A percentile compares a stretch with the other conserved stretches of the same genome.
These are phyloP conservation scores for Engraulis encrasicolus DNA, from an alignment of 2,113 vertebrate genomes.

Conservation along the genomic window DNA sequence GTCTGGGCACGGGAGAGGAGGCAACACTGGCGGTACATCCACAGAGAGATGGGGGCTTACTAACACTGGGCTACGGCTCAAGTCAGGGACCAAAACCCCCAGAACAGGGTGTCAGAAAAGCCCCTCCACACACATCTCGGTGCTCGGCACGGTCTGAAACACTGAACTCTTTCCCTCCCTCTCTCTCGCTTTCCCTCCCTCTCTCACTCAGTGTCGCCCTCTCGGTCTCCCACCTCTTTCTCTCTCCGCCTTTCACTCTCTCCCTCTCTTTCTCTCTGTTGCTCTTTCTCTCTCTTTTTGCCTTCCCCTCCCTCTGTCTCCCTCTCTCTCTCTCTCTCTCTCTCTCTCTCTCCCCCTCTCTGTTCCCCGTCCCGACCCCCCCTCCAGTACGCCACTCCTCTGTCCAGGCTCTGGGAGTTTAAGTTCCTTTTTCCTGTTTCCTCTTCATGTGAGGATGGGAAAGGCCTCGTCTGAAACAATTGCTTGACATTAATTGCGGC, in stretches of 20 bases:
- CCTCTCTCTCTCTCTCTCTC: conserved; percentile 12
- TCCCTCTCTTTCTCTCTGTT: conserved; percentile 20
- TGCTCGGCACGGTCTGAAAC: neutral
- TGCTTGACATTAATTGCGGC: conserved; percentile 45
- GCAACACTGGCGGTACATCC: neutral
- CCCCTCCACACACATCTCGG: conserved; percentile 39
- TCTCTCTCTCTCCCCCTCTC: neutral
- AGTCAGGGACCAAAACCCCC: conserved; percentile 16
- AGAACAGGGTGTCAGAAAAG: conserved; percentile 30
- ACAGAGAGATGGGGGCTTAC: conserved; percentile 40
- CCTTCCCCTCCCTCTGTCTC: neutral
- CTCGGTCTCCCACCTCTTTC: neutral
- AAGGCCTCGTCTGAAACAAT: conserved; percentile 82
- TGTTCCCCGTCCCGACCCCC: conserved; percentile 19
- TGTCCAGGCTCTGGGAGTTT: conserved; percentile 84
- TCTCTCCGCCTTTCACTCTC: neutral
- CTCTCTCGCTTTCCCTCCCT: neutral
- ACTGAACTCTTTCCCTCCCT: conserved; percentile 28
- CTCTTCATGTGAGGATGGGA: conserved; percentile 87
- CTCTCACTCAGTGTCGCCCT: neutral
- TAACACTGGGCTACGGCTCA: conserved; percentile 22
- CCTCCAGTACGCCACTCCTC: conserved; percentile 62
- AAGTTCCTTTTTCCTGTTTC: conserved; percentile 94
- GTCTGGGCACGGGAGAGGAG: neutral
- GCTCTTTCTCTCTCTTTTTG: conserved; percentile 15